Evolutionary conservation across 2,888 invertebrate genomes (phyloP), one percentile per base, ranked within the genome.

Genomic region (Hydraecia micacea): DNA sequence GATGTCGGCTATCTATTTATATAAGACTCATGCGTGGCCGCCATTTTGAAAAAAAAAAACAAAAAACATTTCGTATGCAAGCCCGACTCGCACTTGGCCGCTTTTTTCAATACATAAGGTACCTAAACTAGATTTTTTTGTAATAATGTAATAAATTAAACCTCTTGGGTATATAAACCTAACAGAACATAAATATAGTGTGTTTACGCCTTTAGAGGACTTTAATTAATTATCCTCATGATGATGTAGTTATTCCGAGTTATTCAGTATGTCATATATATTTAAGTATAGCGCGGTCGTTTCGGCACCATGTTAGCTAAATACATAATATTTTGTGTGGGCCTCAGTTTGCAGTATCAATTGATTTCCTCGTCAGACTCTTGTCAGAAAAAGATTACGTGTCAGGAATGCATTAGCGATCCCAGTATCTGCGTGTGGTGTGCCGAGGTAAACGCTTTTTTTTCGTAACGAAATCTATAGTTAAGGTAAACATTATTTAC

Each of bases 381-480:
- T 39, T 95, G 95, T 87, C 89, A 90, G 46, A 81, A 84, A 6
- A 91, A 90, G 52, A 86, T 73, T 9, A 92, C 89, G 2, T 96
- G 96, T 81, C 81, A 89, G n/a, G 91, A 91, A 18, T 96, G 96
- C 77, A 94, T 96, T 46, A 90, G 78, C 49, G 92, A 94, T 79
- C 58, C 91, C 0, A 88, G 84, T 58, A 72, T 90, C 8, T 96
- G 96, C 77, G 92, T 91, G 13, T 96, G 95, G 95, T 96, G 96
- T 86, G 88, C 93, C 49, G 79, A 79, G 87, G 96, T 95, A 90
- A 92, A 85, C 87, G 70, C 13, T 13, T 60, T 74, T 39, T 49
- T 49, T 49, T 58, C 9, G 2, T 9, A 21, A 39, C 8, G 11
- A 62, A 18, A 52, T 21, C 15, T 5, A 25, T 3, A 52, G 18